These are phyloP conservation scores for Benthosema pterotum DNA, from an alignment of 2,797 vertebrate genomes.

Conservation along the genomic window DNA sequence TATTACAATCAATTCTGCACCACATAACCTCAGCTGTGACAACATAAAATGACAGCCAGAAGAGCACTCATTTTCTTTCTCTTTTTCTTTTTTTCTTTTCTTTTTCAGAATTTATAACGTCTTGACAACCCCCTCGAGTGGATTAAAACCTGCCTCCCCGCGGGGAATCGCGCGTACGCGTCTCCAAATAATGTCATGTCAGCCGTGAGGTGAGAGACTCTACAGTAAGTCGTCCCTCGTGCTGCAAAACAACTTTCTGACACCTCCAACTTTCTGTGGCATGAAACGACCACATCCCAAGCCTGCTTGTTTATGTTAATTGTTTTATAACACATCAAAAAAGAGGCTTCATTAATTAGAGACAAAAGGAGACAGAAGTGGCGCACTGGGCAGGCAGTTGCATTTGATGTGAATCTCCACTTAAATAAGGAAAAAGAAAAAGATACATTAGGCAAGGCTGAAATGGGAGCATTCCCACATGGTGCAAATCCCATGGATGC, in stretches of 20 bases:
- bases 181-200: conserved; percentile 32
- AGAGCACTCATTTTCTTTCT: conserved; percentile 35
- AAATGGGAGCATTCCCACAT: conserved; percentile 67
- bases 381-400: conserved; percentile 39
- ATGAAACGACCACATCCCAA: conserved; percentile 41
- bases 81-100: conserved; percentile 52
- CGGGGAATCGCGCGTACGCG: conserved; percentile 20
- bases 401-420: conserved; percentile 72
- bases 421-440: conserved; percentile 15
- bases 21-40: conserved; percentile 39
- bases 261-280: conserved; percentile 43
- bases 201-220: conserved; percentile 22
- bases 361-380: conserved; percentile 47
- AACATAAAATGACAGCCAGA: conserved; percentile 41
- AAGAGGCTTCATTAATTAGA: conserved; percentile 74
- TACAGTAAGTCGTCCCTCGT: not conserved
- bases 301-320: conserved; percentile 43
- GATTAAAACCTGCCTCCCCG: conserved; percentile 28
- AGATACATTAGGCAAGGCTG: too few species aligned
- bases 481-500: conserved; percentile 65
- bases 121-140: conserved; percentile 30
- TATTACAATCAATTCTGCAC: conserved; percentile 37
- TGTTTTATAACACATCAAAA: conserved; percentile 73
- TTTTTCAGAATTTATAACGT: conserved; percentile 50
- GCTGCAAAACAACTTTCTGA: conserved; percentile 56